Conservation (phyloP, 1,140 invertebrate species). For the Lepidurus arcticus region DNA sequence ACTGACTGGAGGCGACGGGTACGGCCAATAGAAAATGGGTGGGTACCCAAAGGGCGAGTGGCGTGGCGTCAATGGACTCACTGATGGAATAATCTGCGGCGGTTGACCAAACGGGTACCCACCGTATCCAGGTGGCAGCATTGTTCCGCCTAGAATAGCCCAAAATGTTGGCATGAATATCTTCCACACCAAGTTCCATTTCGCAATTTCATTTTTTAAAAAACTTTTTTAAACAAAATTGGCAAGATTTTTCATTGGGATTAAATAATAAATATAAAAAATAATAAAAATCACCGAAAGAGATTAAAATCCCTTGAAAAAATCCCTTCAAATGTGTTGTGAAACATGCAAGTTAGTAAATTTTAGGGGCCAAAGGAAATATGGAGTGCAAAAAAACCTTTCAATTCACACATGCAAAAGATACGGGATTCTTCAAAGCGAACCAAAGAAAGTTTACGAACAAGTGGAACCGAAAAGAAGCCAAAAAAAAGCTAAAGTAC, state of each 20-base stretch:
- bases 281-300: constrained; percentile 7
- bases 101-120: constrained; percentile 45
- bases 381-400: background rate
- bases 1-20: constrained; percentile 84
- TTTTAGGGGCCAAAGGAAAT: background rate
- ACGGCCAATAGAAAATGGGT: constrained; percentile 77
- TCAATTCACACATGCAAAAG: background rate
- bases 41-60: constrained; percentile 47
- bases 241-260: background rate
- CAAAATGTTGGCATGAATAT: constrained; percentile 15
- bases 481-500: constrained; percentile 25
- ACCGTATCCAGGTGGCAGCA: constrained; percentile 50
- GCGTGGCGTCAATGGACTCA: constrained; percentile 51
- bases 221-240: background rate
- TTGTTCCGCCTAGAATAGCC: constrained; percentile 49
- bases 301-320: background rate
- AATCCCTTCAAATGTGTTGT: background rate
- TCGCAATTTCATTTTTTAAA: background rate
- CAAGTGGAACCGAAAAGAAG: background rate
- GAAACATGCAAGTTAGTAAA: background rate
- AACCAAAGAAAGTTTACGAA: background rate
- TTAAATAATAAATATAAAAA: background rate
- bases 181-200: background rate
- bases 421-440: background rate
- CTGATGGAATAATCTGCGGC: constrained; percentile 45